These are phyloP conservation scores for Thamnophis elegans DNA, from an alignment of 2,797 vertebrate species.

Conservation along the genomic window DNA sequence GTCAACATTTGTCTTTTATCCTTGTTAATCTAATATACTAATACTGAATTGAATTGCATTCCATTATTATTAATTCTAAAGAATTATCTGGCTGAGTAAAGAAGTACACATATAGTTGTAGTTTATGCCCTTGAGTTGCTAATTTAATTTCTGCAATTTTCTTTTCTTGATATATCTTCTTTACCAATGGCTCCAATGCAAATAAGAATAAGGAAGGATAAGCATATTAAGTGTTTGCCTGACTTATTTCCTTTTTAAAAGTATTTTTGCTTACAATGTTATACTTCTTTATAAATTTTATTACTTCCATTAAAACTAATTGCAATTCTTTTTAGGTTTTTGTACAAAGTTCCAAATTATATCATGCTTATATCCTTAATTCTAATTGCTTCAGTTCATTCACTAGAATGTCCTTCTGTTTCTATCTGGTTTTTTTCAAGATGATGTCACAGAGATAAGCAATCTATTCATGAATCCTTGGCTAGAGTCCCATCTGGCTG, in stretches of 20 bases:
- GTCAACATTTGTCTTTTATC: background rate
- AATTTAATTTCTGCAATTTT: background rate
- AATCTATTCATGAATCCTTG: background rate
- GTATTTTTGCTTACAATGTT: background rate
- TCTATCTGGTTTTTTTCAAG: background rate
- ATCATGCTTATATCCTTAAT: background rate
- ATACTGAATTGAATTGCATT: background rate
- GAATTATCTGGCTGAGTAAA: background rate
- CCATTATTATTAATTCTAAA: background rate
- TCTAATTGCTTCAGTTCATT: background rate
- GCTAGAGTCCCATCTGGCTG: background rate
- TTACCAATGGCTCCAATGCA: background rate
- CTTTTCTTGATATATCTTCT: background rate
- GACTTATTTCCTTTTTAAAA: background rate
- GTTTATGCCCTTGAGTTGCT: background rate
- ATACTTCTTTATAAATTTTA: background rate
- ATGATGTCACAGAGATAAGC: background rate
- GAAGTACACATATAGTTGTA: background rate
- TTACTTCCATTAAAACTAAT: background rate
- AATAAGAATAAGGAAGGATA: background rate
- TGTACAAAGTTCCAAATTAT: background rate
- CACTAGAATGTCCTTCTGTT: background rate
- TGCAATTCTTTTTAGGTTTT: background rate
- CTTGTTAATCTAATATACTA: background rate
- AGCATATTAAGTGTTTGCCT: background rate